These are phyloP conservation scores for Stramonita haemastoma DNA, from an alignment of 2,888 invertebrate species.

Conservation along the genomic window DNA sequence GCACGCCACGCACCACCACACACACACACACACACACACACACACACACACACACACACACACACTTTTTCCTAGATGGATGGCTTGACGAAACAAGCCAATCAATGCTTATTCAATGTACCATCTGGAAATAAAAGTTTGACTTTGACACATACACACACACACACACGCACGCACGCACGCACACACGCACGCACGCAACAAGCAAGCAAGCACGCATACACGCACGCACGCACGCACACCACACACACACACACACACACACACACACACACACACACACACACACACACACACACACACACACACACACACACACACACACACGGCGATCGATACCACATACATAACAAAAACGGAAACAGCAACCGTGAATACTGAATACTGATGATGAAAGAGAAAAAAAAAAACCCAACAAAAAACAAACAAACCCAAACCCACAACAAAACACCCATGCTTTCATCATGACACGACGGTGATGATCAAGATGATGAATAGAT, in stretches of 20 bases:
- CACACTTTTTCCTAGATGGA: too few species aligned
- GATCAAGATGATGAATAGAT: too few species aligned
- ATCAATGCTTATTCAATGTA: too few species aligned
- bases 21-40: background rate
- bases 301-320: background rate
- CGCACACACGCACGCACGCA: background rate
- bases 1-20: too few species aligned
- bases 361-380: too few species aligned
- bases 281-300: background rate
- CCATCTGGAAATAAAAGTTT: too few species aligned
- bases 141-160: too few species aligned
- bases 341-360: too few species aligned
- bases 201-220: background rate
- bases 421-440: background rate
- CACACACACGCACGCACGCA: too few species aligned
- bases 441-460: too few species aligned
- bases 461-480: too few species aligned
- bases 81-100: too few species aligned
- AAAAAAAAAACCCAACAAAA: background rate
- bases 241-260: background rate
- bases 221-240: background rate
- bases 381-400: background rate
- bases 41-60: background rate
- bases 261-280: constrained; percentile 12
- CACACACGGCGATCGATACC: background rate